phyloP scores from a whole-genome alignment of 2,888 invertebrate species.

The Scaptomyza polygonia region DNA sequence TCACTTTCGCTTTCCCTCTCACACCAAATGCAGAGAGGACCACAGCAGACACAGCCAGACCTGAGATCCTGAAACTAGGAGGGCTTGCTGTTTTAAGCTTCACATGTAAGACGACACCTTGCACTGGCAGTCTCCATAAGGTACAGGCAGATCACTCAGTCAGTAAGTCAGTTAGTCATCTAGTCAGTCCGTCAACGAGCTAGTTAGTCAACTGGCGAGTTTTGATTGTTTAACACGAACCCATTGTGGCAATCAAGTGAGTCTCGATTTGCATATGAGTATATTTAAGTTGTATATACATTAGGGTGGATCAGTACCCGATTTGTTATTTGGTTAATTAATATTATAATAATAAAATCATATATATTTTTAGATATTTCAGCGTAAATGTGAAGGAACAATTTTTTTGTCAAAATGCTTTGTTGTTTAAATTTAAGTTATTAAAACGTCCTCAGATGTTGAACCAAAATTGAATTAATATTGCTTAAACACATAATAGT shows the following conservation, averaged over 20 bases:
- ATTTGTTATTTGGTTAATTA: too few relatives aligned
- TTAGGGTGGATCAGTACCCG: background rate
- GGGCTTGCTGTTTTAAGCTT: conserved; percentile 14
- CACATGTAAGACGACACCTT: conserved; percentile 73
- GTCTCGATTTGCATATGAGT: conserved; percentile 7
- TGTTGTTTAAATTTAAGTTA: too few relatives aligned
- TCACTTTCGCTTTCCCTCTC: conserved; percentile 69
- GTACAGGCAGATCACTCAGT: conserved; percentile 26
- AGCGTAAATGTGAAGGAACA: too few relatives aligned
- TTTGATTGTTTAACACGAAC: conserved; percentile 16
- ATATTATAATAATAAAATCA: too few relatives aligned
- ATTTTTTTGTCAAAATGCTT: too few relatives aligned
- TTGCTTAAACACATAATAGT: too few relatives aligned
- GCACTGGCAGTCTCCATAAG: conserved; percentile 10
- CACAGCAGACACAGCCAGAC: conserved; percentile 8
- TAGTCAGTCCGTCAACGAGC: conserved; percentile 25
- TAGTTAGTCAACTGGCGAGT: conserved; percentile 8
- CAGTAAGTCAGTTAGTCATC: conserved; percentile 13
- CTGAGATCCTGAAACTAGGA: conserved; percentile 19
- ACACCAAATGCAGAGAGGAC: conserved; percentile 1
- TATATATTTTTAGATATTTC: too few relatives aligned
- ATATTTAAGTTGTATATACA: background rate
- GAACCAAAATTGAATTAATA: too few relatives aligned
- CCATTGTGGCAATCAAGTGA: conserved; percentile 7
- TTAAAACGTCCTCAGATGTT: too few relatives aligned